These are phyloP conservation scores for Sarcophaga rosellei DNA, from an alignment of 2,888 invertebrate genomes.

Conservation along the genomic window DNA sequence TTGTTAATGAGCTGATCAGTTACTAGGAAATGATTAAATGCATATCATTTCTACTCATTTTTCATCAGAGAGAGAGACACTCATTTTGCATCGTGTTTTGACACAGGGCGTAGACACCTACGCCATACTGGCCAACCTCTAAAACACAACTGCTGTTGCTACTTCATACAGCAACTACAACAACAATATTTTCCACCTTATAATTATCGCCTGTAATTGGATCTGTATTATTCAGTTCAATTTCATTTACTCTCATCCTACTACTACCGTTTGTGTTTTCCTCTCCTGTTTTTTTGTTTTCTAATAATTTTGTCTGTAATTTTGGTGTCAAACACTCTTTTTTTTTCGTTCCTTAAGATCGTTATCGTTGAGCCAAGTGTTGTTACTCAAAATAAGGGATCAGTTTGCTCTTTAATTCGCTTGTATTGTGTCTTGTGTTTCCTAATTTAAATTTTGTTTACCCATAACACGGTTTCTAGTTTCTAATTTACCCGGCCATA, in stretches of 20 bases:
- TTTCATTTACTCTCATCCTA: slow-evolving; percentile 36
- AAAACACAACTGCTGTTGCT: slow-evolving; percentile 50
- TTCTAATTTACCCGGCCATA: slow-evolving; percentile 35
- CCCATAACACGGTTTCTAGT: slow-evolving; percentile 52
- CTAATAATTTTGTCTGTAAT: slow-evolving; percentile 69
- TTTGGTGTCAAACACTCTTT: neutral
- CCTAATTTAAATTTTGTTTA: slow-evolving; percentile 61
- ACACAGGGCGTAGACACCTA: slow-evolving; percentile 67
- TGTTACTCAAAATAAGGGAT: slow-evolving; percentile 59
- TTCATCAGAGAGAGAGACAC: slow-evolving; percentile 14
- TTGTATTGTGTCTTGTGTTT: slow-evolving; percentile 34
- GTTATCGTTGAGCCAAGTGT: slow-evolving; percentile 69
- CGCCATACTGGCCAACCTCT: slow-evolving; percentile 55
- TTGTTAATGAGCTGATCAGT: slow-evolving; percentile 32
- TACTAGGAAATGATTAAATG: slow-evolving; percentile 40
- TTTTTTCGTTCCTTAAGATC: slow-evolving; percentile 58
- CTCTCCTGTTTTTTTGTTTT: neutral
- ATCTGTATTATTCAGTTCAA: slow-evolving; percentile 59
- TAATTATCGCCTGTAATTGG: slow-evolving; percentile 69
- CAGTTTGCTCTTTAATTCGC: slow-evolving; percentile 51
- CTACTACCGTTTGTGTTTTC: neutral
- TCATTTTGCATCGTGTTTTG: slow-evolving; percentile 65
- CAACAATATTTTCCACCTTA: slow-evolving; percentile 61
- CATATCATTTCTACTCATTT: slow-evolving; percentile 47
- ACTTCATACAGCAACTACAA: slow-evolving; percentile 13